Percentiles rank a stretch among this genome's conserved stretches.
phyloP scores from a whole-genome alignment of 1,140 invertebrate species.

The Apis laboriosa region DNA sequence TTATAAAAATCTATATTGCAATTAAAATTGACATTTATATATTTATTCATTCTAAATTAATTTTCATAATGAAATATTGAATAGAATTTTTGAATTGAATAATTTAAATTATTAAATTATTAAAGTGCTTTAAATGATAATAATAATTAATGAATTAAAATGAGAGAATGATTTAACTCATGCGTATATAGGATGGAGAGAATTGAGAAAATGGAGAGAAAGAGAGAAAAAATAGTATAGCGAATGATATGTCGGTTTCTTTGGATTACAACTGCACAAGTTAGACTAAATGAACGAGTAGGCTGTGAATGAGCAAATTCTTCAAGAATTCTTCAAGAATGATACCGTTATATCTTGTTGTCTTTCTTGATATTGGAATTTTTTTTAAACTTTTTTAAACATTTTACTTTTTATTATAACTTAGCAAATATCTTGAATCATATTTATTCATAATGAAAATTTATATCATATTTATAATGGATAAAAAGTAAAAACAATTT shows the following conservation, averaged over 20 bases:
- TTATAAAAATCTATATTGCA: no score
- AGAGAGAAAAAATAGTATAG: slow-evolving; percentile 8
- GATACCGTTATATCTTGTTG: slow-evolving; percentile 37
- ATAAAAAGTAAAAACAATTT: no score
- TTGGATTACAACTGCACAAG: slow-evolving; percentile 34
- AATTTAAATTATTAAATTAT: no score
- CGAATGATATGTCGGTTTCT: slow-evolving; percentile 46
- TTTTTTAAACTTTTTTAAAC: slow-evolving; percentile 41
- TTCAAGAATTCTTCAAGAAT: slow-evolving; percentile 56
- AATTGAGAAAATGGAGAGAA: not conserved
- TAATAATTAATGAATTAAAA: no score
- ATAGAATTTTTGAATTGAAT: no score
- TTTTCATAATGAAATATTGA: no score
- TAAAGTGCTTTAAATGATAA: no score
- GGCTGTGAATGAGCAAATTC: slow-evolving; percentile 57
- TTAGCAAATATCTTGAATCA: slow-evolving; percentile 28
- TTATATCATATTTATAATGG: not conserved
- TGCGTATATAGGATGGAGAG: not conserved
- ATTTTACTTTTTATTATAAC: slow-evolving; percentile 13
- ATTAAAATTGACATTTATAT: no score
- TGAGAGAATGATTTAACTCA: no score
- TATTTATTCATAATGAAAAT: slow-evolving; percentile 1
- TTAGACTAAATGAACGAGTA: slow-evolving; percentile 48
- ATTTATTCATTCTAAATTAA: no score
- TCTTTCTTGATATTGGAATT: slow-evolving; percentile 27